Evolutionary conservation across 2,797 vertebrate species (phyloP), one percentile per base, ranked within the genome.

Genomic region (Euthynnus affinis): DNA sequence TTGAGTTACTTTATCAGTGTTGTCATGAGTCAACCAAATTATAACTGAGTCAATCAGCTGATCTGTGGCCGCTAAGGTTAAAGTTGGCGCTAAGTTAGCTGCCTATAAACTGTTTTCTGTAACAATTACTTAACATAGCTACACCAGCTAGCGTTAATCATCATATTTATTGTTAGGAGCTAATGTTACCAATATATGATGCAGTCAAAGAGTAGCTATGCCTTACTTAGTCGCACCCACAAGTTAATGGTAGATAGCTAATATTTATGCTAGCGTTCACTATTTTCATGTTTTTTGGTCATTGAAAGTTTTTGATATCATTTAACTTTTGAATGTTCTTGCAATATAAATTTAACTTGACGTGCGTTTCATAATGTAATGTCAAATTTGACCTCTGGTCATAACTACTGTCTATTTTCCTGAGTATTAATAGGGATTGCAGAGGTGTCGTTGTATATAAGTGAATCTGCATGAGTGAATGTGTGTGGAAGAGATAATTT

Each of bases 51-150:
- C 22, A 22, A 59, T 70, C 69, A 84, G 72, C 76, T 77, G 81
- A 76, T 69, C 20, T 58, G 55, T 58, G 55, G 56, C 59, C 58
- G 65, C 58, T 79, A 58, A 79, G 20, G 63, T 78, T 81, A 40
- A 67, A 78, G 22, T 72, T 70, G 20, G 6, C 5, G 74, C 48
- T 81, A 78, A 74, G 10, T 72, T 83, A 63, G 78, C 65, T 67
- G 34, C 40, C 56, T 14, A n/a, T 55, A 60, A 48, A 71, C 68
- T 58, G 14, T 56, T 64, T 56, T 62, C 3, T 71, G 14, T 3
- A 60, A 20, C 9, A 9, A 27, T 63, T 59, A 14, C n/a, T 52
- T 53, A n/a, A 29, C 1, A 9, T 7, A 60, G n/a, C 58, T 29
- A 46, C 42, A 57, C 27, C 10, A 63, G 22, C 32, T 57, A 25